Base-by-base conservation (phyloP, 2,113 vertebrate species). In the Uria lomvia region DNA sequence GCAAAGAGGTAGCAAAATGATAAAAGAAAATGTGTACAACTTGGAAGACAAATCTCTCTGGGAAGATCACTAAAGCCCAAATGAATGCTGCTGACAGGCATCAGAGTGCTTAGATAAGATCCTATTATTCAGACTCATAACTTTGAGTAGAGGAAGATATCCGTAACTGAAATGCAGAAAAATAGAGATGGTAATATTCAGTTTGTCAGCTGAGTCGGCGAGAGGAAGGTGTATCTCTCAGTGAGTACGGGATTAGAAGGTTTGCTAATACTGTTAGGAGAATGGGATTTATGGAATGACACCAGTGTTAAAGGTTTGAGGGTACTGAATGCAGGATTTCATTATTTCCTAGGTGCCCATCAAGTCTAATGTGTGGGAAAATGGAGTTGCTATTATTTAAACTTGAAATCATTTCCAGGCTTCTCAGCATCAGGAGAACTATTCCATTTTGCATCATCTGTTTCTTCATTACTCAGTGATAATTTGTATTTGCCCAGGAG, bases 401-500 rank as follows among this genome's bases (percentile, higher is more conserved):
- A 92, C 70, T 94, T 95, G 83, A 97, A 91, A 86, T 70, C 27
- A 83, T 94, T 94, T 92, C 88, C 50, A 14, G 52, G 66, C 49
- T 88, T 80, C 80, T 96, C 89, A 55, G 91, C 94, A 94, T 95
- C 94, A 88, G 71, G 91, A 96, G 93, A 82, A 94, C 95, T 74
- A 86, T 96, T 87, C 67, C 43, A 94, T 88, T 96, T 94, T 92
- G 84, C 68, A 90, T 92, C 91, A 89, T 91, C 96, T 94, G 88
- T 93, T 95, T 96, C 92, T 86, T 93, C 79, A 88, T 93, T 76
- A 90, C 77, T 95, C 70, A 75, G 94, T 97, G 86, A 86, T 95
- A 94, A 94, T 94, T 88, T 96, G 85, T 96, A 93, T 95, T 95
- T 97, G 94, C 96, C 95, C 90, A 77, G 86, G 94, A 96, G 95